A percentile compares a stretch with the other conserved stretches of the same genome.
Conservation (phyloP, 2,113 vertebrate species). For the Serinus canaria region DNA sequence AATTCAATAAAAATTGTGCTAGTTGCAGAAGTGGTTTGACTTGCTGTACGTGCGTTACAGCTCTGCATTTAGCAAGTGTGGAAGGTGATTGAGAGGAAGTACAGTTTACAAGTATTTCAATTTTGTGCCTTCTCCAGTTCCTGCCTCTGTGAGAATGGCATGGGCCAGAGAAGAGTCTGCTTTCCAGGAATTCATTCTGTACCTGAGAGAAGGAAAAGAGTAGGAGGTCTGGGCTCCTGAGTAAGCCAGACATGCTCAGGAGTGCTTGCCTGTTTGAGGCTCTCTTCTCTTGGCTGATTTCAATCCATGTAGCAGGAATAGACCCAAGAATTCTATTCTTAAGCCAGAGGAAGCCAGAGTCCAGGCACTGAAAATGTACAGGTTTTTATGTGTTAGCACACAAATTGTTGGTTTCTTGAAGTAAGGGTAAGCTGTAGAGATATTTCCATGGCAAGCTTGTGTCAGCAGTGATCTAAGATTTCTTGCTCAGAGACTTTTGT, state of each 20-base stretch:
- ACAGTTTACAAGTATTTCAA: not conserved
- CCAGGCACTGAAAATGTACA: not conserved
- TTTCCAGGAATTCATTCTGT: not conserved
- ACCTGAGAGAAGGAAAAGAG: not conserved
- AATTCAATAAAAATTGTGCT: not conserved
- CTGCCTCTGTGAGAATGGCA: not conserved
- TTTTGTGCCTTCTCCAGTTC: not conserved
- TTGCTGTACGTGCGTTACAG: not conserved
- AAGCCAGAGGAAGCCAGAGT: not conserved
- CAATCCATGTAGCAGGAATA: not conserved
- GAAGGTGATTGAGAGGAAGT: not conserved
- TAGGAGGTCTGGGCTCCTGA: not conserved
- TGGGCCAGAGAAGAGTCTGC: not conserved
- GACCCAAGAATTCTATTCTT: not conserved
- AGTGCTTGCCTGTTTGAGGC: not conserved
- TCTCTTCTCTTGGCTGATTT: not conserved
- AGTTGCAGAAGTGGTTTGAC: not conserved
- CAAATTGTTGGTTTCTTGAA: not conserved
- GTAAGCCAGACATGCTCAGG: not conserved
- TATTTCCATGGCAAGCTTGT: not conserved
- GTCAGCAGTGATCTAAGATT: not conserved
- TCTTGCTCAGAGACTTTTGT: not conserved
- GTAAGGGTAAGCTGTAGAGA: not conserved
- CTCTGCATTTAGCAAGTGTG: not conserved
- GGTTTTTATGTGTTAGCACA: not conserved